Evolutionary conservation across 2,113 vertebrate species (phyloP).

Genomic region (Nematolebias whitei): DNA sequence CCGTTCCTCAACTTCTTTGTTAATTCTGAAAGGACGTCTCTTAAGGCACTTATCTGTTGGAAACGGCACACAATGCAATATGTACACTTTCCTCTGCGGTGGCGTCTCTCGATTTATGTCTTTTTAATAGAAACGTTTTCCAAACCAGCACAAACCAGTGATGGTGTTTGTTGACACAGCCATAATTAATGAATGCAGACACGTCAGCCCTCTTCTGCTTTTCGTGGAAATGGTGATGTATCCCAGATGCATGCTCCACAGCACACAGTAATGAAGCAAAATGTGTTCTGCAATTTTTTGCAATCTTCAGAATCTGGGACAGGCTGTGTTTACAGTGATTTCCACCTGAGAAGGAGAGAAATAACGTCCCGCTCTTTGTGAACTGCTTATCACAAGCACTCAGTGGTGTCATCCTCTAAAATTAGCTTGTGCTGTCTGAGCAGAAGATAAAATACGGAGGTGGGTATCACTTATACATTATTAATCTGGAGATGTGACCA

Average conservation of each 20-base stretch:
- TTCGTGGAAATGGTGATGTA: neutral
- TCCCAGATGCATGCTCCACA: constrained; percentile 13
- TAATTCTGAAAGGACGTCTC: constrained; percentile 43
- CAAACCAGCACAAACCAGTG: neutral
- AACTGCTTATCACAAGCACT: constrained; percentile 70
- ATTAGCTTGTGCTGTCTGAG: constrained; percentile 76
- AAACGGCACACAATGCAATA: constrained; percentile 2
- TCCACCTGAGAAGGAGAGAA: constrained; percentile 66
- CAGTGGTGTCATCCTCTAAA: constrained; percentile 75
- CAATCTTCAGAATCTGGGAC: constrained; percentile 60
- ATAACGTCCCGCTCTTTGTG: constrained; percentile 66
- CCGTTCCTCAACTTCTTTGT: constrained; percentile 46
- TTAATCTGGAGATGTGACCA: constrained; percentile 62
- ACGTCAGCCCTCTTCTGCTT: constrained; percentile 1
- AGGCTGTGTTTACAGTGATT: constrained; percentile 56
- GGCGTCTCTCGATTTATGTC: neutral
- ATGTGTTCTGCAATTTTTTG: constrained; percentile 43
- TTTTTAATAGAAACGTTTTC: constrained; percentile 16
- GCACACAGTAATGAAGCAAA: constrained; percentile 45
- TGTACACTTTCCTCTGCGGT: constrained; percentile 17
- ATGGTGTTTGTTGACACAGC: constrained; percentile 4
- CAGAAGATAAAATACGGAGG: constrained; percentile 68
- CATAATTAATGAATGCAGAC: neutral
- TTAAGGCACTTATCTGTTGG: constrained; percentile 15
- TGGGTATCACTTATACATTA: constrained; percentile 68